Percentiles rank a stretch among this genome's conserved stretches.
phyloP scores from a whole-genome alignment of 2,797 vertebrate species.

The Sebastes taczanowskii region DNA sequence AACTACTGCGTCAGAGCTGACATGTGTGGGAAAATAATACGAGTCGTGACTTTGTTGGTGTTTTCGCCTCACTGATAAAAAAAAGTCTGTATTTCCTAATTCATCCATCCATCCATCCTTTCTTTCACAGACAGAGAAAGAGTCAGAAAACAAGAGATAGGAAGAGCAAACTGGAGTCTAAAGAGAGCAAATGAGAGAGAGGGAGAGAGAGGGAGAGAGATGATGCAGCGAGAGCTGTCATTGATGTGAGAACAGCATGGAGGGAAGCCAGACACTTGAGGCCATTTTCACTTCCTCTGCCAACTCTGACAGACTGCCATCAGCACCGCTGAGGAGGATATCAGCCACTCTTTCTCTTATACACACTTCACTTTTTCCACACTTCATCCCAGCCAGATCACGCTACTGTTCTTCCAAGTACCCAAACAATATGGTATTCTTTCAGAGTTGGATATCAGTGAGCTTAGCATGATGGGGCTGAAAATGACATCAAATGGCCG shows the following conservation, averaged over 20 bases:
- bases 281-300: constrained; percentile 79
- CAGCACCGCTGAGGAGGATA: constrained; percentile 68
- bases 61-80: not conserved
- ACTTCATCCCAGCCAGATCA: constrained; percentile 66
- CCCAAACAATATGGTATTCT: constrained; percentile 79
- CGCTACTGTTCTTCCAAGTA: constrained; percentile 64
- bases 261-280: constrained; percentile 76
- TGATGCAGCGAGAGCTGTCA: constrained; percentile 67
- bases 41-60: not conserved
- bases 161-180: constrained; percentile 48
- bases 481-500: constrained; percentile 67
- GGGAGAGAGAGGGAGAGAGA: constrained; percentile 44
- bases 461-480: constrained; percentile 70
- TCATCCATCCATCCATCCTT: constrained; percentile 13
- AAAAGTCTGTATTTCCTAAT: constrained; percentile 1
- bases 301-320: constrained; percentile 79
- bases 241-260: constrained; percentile 75
- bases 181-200: constrained; percentile 46
- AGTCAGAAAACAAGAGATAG: constrained; percentile 35
- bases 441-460: constrained; percentile 68
- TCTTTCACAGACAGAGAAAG: constrained; percentile 3
- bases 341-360: constrained; percentile 53
- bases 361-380: constrained; percentile 62
- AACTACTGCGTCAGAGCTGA: not conserved
- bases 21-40: not conserved